Evolutionary conservation across 1,140 invertebrate genomes (phyloP), one percentile per base, ranked within the genome.

Genomic region (Bombus polaris): DNA sequence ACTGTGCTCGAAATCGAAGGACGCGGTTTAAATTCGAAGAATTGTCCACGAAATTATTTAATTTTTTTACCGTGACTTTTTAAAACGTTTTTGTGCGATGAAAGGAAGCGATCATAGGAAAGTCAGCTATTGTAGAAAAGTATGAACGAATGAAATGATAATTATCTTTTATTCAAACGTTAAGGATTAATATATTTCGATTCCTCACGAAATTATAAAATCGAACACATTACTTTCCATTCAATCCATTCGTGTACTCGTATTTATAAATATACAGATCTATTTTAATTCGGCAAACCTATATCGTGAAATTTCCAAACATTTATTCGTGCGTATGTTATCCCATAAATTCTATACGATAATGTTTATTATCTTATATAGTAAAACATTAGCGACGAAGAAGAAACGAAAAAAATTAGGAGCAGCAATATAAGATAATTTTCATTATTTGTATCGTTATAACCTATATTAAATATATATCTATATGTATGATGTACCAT

Each of bases 401-500:
- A 42, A 74, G 42, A 47, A 32, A 47, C 47, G 22, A 4, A 25
- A 47, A 12, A 32, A 22, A 47, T 32, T 44, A 32, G 5, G 10
- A 18, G 8, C n/a, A 35, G 18, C 9, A 15, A 28, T 42, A 62
- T 53, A 32, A 44, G 39, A 62, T 53, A 81, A 73, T 81, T 62
- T 73, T 22, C n/a, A 59, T 72, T 81, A 72, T 42, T 37, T 12
- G 47, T 28, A 47, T 28, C 25, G 12, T 15, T 68, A 4, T 25
- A 15, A 65, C 32, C 8, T 3, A 35, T 37, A 37, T 73, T 47
- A 57, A 35, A 87, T 42, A 68, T 25, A 42, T 72, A 42, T 72
- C 12, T 72, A 39, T 72, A 73, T 47, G 59, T 75, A 65, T 65
- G 42, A 39, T 42, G 59, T 87, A 82, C 62, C 65, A 71, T 37